Evolutionary conservation across 2,888 invertebrate genomes (phyloP), one percentile per base, ranked within the genome.

Genomic region (Meloe dianella): DNA sequence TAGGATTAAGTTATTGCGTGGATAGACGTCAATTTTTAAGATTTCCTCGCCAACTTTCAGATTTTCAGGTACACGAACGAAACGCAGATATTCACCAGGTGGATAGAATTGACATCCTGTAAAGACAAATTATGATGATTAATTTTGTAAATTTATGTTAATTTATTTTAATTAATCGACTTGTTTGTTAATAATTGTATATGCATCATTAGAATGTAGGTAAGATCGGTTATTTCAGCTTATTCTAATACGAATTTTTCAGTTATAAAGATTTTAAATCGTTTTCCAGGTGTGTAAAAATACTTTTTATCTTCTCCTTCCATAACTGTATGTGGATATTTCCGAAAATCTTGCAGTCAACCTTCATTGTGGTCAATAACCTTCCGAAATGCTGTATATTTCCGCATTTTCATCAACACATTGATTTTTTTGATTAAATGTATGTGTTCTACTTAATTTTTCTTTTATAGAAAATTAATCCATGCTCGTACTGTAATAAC

Each of bases 21-120:
- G 94, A 85, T 92, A 91, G n/a, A 94, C 94, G 84, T 94, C 92
- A 7, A 95, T 86, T 71, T 87, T 87, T 29, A 95, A 85, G 12
- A 95, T 91, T 82, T 94, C 93, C 63, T 91, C 90, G 12, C 94
- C 94, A 1, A 93, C 89, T 66, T 86, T 85, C 7, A 93, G 85
- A 82, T 93, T 92, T 82, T 95, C 95, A 7, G 94, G 93, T 72
- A 95, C 91, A 73, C 95, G 87, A 67, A 95, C 93, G 79, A 95
- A 95, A 76, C 93, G 89, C 71, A 94, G 85, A 77, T 94, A 94
- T 82, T 95, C 95, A 38, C 92, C 92, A 2, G 89, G 86, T 8
- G 94, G 93, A 79, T 93, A 93, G 84, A 95, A 95, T 80, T 93
- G 92, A 81, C 95, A 95, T 81, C 90, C 93, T 91, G 87, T 10